These are phyloP conservation scores for Acrobasis suavella DNA, from an alignment of 2,888 invertebrate genomes.

Conservation along the genomic window DNA sequence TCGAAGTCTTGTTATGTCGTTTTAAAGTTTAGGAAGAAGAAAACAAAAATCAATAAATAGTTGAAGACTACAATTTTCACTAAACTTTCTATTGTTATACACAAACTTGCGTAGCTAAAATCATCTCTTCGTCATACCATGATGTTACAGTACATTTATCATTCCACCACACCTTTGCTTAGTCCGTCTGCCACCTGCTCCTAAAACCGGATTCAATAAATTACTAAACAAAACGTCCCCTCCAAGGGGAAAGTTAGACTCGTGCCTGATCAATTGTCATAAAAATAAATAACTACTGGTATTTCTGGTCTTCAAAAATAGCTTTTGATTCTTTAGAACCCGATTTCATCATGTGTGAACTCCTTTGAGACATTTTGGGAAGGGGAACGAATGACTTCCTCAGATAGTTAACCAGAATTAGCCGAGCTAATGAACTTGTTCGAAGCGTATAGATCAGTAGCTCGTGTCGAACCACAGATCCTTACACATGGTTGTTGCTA, in stretches of 20 bases:
- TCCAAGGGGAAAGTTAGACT: constrained; percentile 57
- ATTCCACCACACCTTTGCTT: constrained; percentile 30
- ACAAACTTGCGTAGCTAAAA: neutral
- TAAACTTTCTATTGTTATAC: neutral
- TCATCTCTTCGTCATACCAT: neutral
- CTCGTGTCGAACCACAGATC: too few species aligned
- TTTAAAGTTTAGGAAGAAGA: too few species aligned
- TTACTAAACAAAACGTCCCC: constrained; percentile 67
- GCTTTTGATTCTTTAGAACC: constrained; percentile 15
- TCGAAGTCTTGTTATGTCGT: too few species aligned
- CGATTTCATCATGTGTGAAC: constrained; percentile 21
- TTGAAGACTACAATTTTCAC: too few species aligned
- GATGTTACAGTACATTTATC: constrained; percentile 13
- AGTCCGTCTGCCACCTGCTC: constrained; percentile 65
- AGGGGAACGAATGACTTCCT: constrained; percentile 55
- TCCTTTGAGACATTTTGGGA: constrained; percentile 23
- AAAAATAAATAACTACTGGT: constrained; percentile 29
- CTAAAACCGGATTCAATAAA: constrained; percentile 74
- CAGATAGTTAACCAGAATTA: constrained; percentile 60
- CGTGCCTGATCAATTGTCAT: constrained; percentile 44
- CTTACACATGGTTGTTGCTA: too few species aligned
- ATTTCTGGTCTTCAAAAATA: constrained; percentile 20
- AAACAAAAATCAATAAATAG: too few species aligned
- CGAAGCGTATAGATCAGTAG: constrained; percentile 40
- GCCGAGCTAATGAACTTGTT: constrained; percentile 66